Conservation (phyloP, 2,113 vertebrate species). For the Anoura caudifer region DNA sequence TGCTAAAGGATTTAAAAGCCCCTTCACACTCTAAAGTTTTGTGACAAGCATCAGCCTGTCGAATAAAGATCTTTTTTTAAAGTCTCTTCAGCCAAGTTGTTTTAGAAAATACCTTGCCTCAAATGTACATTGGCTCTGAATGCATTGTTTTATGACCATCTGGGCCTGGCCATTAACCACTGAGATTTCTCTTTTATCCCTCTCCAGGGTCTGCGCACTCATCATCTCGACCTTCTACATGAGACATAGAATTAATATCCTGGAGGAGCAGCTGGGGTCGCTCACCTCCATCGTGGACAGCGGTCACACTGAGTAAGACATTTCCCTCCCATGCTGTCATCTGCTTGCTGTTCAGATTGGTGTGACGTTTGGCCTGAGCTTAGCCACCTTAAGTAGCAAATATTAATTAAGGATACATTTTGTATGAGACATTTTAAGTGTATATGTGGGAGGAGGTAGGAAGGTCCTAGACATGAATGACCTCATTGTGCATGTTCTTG, state of each 20-base stretch:
- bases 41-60: not conserved
- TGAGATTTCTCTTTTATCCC: not conserved
- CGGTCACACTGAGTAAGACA: slow-evolving; percentile 84
- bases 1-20: not conserved
- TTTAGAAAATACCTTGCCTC: slow-evolving; percentile 1
- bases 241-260: slow-evolving; percentile 87
- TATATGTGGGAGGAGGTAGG: not conserved
- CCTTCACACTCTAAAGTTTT: not conserved
- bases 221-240: slow-evolving; percentile 93
- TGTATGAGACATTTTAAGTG: not conserved
- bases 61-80: not conserved
- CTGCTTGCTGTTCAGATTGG: not conserved
- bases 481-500: not conserved
- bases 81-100: not conserved
- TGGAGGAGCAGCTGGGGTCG: slow-evolving; percentile 88
- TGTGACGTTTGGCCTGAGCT: not conserved
- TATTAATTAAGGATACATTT: not conserved
- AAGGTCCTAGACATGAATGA: not conserved
- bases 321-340: not conserved
- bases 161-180: not conserved
- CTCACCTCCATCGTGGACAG: slow-evolving; percentile 83
- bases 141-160: not conserved
- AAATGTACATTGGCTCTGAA: not conserved
- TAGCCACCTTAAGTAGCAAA: not conserved
- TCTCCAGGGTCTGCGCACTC: slow-evolving; percentile 87